Conservation (phyloP, 2,797 vertebrate genomes). For the Notamacropus eugenii region DNA sequence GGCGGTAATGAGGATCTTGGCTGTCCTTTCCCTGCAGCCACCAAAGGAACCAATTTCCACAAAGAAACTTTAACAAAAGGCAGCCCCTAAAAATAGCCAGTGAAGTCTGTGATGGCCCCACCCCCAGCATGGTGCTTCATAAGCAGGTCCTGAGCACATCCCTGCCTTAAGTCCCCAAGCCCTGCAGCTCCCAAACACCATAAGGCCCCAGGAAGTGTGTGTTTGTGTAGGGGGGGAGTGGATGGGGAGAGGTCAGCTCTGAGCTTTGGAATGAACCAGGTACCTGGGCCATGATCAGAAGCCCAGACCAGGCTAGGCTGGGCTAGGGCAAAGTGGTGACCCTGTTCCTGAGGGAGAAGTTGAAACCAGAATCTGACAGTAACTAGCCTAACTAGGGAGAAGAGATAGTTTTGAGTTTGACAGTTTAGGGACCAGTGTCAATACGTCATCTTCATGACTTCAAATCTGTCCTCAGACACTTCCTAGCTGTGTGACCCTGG, state of each 20-base stretch:
- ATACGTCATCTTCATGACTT: not conserved
- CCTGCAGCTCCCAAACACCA: not conserved
- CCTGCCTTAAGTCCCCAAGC: not conserved
- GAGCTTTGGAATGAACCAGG: not conserved
- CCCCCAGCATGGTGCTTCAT: not conserved
- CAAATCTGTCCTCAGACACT: not conserved
- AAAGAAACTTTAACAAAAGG: conserved; percentile 30
- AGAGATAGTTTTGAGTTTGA: not conserved
- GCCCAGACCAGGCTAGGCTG: not conserved
- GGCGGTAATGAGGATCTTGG: not conserved
- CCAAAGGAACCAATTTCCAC: conserved; percentile 22
- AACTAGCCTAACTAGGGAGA: not conserved
- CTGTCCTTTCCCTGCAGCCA: not conserved
- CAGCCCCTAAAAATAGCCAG: conserved; percentile 46
- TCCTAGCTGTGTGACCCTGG: not conserved
- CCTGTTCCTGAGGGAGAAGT: not conserved
- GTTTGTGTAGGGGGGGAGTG: not conserved
- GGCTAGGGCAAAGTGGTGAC: not conserved
- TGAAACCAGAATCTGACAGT: accelerated
- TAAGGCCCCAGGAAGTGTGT: not conserved
- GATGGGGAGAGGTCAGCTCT: not conserved
- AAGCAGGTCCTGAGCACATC: not conserved
- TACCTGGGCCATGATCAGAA: not conserved
- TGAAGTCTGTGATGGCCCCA: not conserved
- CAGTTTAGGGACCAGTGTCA: not conserved